Base-by-base conservation (phyloP, 1,140 invertebrate genomes). In the Philopotamus ludificatus region DNA sequence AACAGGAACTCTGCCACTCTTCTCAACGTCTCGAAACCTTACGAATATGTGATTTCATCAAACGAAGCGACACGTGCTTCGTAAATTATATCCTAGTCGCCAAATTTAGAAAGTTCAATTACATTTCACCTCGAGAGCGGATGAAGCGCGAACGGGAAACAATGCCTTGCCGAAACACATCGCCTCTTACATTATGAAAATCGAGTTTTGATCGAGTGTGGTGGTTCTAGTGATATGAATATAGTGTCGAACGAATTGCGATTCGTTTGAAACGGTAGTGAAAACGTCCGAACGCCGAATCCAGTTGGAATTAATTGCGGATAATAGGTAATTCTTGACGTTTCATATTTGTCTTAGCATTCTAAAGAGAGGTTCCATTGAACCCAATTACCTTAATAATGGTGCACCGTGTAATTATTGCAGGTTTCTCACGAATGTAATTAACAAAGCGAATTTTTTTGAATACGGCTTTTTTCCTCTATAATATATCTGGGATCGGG, bases 91-190 rank as follows among this genome's bases (percentile, higher is more conserved):
- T 21, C 23, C 20, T n/a, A n/a, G 53, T 20, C 25, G 53, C 53
- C 39, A 59, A 59, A 59, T 18, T 59, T 59, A 59, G 57, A 59
- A 59, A 59, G 57, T 21, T 57, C 26, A 28, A 16, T 57, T 28
- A 57, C 57, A 59, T 59, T 59, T 59, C 57, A 18, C 39, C 41
- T 44, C 2, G 21, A 28, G 57, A 44, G 18, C 57, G 53, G 53
- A 57, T 39, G 34, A 16, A 15, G 22, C 34, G 16, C 34, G 45
- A 16, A 21, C 45, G 45, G 45, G 20, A 8, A 34, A 49, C 45
- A 49, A 49, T 49, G 20, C n/a, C 8, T 49, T 8, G n/a, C n/a
- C n/a, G n/a, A n/a, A n/a, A n/a, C n/a, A n/a, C n/a, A n/a, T n/a
- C n/a, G n/a, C n/a, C n/a, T n/a, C n/a, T n/a, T n/a, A n/a, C n/a